Evolutionary conservation across 1,140 invertebrate species (phyloP).

Genomic region (Cepaea nemoralis): DNA sequence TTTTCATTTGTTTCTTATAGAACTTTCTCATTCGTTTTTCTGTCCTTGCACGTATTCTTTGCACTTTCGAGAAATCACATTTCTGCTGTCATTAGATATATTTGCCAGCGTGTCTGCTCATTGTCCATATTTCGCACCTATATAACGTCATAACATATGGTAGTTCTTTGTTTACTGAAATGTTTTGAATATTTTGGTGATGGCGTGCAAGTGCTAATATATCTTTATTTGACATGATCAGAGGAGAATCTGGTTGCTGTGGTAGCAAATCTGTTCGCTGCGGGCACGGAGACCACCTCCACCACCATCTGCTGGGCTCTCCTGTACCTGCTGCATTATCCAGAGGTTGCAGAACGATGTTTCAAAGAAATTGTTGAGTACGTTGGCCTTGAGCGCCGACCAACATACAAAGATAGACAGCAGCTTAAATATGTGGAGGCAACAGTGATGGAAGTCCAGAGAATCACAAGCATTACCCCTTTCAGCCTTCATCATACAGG

Average conservation of each 20-base stretch:
- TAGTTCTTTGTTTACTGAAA: no score
- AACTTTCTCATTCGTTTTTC: no score
- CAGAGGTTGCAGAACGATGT: slow-evolving; percentile 81
- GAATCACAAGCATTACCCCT: slow-evolving; percentile 51
- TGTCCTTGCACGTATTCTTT: no score
- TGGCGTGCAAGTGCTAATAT: no score
- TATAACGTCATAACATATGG: no score
- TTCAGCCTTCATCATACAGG: slow-evolving; percentile 45
- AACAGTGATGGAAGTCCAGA: slow-evolving; percentile 45
- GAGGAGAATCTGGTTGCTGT: slow-evolving; percentile 46
- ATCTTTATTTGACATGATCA: no score
- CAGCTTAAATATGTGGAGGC: slow-evolving; percentile 43
- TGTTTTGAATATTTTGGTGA: no score
- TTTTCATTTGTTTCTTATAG: no score
- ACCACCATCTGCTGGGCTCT: slow-evolving; percentile 89
- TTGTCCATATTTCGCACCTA: no score
- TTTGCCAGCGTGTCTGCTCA: no score
- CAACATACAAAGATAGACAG: slow-evolving; percentile 30
- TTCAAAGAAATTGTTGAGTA: slow-evolving; percentile 85
- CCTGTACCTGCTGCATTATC: slow-evolving; percentile 84
- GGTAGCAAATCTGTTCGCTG: slow-evolving; percentile 84
- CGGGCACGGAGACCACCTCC: slow-evolving; percentile 88
- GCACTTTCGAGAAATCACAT: no score
- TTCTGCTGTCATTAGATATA: no score
- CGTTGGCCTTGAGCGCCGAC: slow-evolving; percentile 27